Evolutionary conservation across 2,113 vertebrate species (phyloP).

Genomic region (Hirundichthys speculiger): DNA sequence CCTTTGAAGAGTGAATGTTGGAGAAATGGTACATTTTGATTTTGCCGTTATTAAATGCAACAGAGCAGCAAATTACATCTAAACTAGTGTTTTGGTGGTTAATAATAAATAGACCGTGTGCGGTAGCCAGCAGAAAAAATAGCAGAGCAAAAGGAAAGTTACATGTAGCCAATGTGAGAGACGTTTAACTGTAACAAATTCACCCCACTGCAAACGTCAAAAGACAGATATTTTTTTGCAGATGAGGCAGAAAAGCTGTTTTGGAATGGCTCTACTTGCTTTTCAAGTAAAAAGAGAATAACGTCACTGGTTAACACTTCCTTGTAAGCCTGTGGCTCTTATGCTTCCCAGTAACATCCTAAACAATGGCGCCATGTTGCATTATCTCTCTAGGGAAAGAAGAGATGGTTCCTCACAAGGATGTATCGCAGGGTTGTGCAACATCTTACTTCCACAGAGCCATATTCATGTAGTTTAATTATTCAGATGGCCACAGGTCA

Average conservation of each 20-base stretch:
- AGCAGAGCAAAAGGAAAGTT: conserved; percentile 45
- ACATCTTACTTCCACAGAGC: too few relatives aligned
- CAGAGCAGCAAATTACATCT: conserved; percentile 77
- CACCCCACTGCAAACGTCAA: conserved; percentile 62
- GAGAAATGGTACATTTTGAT: conserved; percentile 77
- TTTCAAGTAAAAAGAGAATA: conserved; percentile 50
- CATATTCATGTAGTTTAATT: too few relatives aligned
- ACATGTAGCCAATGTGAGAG: conserved; percentile 44
- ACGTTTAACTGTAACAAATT: conserved; percentile 56
- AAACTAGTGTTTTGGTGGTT: conserved; percentile 68
- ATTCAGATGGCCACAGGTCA: too few relatives aligned
- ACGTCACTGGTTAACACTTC: conserved; percentile 43
- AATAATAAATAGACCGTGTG: conserved; percentile 72
- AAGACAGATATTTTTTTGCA: conserved; percentile 62
- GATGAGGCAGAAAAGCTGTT: conserved; percentile 54
- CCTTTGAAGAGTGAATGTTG: conserved; percentile 80
- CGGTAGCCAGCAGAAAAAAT: conserved; percentile 60
- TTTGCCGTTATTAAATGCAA: conserved; percentile 81
- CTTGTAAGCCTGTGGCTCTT: conserved; percentile 22
- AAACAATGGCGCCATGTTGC: conserved; percentile 38
- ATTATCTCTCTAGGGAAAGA: conserved; percentile 33
- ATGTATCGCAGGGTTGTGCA: not conserved
- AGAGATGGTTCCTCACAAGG: conserved; percentile 5
- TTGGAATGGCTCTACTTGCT: conserved; percentile 29
- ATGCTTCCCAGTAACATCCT: conserved; percentile 12